Conservation (phyloP, 2,888 invertebrate genomes). For the Dryococelus australis region DNA sequence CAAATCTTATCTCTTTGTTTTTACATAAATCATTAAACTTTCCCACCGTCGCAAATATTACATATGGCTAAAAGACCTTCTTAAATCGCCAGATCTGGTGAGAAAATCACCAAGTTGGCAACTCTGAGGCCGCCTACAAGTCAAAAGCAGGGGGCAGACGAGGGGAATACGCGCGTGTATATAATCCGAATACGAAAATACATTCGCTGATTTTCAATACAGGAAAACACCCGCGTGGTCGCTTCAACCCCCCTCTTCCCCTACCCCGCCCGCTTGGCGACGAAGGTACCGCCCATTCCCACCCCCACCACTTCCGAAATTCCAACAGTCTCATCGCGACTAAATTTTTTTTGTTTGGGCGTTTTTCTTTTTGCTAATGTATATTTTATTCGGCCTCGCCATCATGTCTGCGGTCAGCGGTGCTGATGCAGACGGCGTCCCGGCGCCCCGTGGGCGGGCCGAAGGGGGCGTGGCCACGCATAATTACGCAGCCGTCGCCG, state of each 20-base stretch:
- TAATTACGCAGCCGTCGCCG: not conserved
- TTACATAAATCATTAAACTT: no score
- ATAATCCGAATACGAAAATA: not conserved
- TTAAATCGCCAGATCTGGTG: no score
- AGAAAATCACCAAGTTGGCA: no score
- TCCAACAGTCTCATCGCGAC: no score
- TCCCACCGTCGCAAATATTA: no score
- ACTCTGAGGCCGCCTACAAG: no score
- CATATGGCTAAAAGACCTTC: no score
- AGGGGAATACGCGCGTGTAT: not conserved
- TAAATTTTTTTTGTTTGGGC: no score
- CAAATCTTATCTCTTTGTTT: no score
- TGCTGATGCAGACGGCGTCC: not conserved
- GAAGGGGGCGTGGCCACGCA: not conserved
- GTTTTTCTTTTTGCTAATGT: constrained; percentile 24
- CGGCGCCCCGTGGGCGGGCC: not conserved
- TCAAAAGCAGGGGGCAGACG: not conserved
- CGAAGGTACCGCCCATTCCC: no score
- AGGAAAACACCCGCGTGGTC: constrained; percentile 8
- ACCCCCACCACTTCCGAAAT: no score
- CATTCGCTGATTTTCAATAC: constrained; percentile 10
- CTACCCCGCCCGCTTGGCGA: not conserved
- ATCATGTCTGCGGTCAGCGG: constrained; percentile 17
- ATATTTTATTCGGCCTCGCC: constrained; percentile 25
- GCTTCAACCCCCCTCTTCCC: not conserved